Base-by-base conservation (phyloP, 2,888 invertebrate genomes). In the Axea sp. region DNA sequence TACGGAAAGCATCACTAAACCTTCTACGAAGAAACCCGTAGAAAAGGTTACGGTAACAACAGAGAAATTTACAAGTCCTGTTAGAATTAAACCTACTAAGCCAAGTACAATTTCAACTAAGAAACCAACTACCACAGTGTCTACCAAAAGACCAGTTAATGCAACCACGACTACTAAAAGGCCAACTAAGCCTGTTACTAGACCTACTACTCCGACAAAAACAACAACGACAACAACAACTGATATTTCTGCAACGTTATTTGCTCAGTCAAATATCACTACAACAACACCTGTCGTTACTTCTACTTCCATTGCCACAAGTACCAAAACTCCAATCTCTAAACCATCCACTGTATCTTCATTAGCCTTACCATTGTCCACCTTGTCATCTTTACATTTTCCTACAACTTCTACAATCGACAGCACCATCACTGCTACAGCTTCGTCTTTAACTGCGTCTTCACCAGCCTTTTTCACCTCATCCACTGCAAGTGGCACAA, bases 121-220 rank as follows among this genome's bases (percentile, higher is more conserved):
- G 2, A 67, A 77, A 11, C 82, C 86, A 0, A 76, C 74, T 1
- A 78, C 78, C 0, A 60, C 6, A 14, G 57, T 11, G 67, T 76
- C 79, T 1, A 73, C 81, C 0, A 71, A 71, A 2, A 80, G 59
- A 43, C 73, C 76, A 1, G 65, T 68, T 3, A 72, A 65, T 5
- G 9, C 60, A 0, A 79, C 45, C 7, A 47, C 73, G 0, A 28
- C 72, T 0, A 76, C 75, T 15, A 78, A 69, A 45, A 45, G 68
- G 14, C 55, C 76, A 1, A 73, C 28, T 12, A 78, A 33, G 31
- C 76, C 80, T 3, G 64, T 77, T 7, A 49, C 76, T 5, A 78
- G 62, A 65, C 78, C 83, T 6, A 73, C 76, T n/a, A n/a, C n/a
- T n/a, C n/a, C n/a, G n/a, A n/a, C n/a, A n/a, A n/a, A n/a, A 6